These are phyloP conservation scores for Phodopus roborovskii DNA, from an alignment of 2,113 vertebrate genomes.

Conservation along the genomic window DNA sequence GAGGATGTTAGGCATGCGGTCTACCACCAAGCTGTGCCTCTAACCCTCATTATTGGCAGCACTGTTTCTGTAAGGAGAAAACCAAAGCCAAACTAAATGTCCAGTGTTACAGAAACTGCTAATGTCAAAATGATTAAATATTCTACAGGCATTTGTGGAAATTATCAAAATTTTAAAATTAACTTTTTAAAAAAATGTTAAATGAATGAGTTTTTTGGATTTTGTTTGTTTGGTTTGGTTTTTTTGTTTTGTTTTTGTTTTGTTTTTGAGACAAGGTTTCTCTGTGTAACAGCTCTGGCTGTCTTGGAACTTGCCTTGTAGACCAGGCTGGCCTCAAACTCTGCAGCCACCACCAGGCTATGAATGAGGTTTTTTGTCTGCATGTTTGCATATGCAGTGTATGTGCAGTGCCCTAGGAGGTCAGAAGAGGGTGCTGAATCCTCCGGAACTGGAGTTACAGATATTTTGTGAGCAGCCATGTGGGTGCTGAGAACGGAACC, in stretches of 20 bases:
- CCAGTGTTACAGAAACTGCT: neutral
- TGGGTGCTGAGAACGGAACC: neutral
- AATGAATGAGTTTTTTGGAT: neutral
- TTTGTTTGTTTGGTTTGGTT: too few relatives aligned
- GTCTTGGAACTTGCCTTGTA: too few relatives aligned
- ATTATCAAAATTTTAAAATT: neutral
- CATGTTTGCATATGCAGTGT: neutral
- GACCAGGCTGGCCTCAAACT: too few relatives aligned
- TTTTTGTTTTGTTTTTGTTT: too few relatives aligned
- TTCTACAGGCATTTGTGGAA: constrained; percentile 1
- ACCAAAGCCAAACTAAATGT: neutral
- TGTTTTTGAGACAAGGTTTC: too few relatives aligned
- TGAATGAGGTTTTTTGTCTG: neutral
- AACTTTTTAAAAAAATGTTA: neutral
- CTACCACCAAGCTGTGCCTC: too few relatives aligned
- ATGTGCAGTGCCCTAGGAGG: neutral
- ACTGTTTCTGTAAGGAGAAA: constrained; percentile 29
- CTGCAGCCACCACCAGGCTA: too few relatives aligned
- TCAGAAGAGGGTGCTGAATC: neutral
- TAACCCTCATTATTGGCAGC: neutral
- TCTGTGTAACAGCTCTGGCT: too few relatives aligned
- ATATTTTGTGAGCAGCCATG: neutral
- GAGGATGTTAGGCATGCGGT: neutral
- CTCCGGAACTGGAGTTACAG: neutral
- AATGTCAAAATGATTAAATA: constrained; percentile 11